Evolutionary conservation across 1,140 invertebrate genomes (phyloP), one percentile per base, ranked within the genome.

Genomic region (Vanessa atalanta): DNA sequence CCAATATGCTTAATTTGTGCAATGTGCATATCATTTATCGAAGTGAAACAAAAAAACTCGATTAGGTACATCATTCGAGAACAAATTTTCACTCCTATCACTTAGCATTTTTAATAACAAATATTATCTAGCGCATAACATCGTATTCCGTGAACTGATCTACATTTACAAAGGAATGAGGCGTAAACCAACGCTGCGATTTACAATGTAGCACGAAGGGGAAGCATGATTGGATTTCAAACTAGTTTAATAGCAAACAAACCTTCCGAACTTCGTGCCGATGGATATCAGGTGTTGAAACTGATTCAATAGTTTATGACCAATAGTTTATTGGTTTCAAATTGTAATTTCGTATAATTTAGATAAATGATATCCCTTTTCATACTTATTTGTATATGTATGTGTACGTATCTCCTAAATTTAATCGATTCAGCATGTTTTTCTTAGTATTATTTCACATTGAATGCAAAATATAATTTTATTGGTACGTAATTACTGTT

Each of bases 171-270:
- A 53, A 53, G 51, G 55, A 51, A 51, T 14, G 48, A 60, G 55
- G 55, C 55, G 55, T 60, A 26, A 60, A 51, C 37, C 55, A 60
- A 60, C 55, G 11, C 3, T 51, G n/a, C 48, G 11, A 51, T 60
- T 60, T 31, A 60, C 55, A 60, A 50, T 37, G 37, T 65, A 65
- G 43, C 15, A 48, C 48, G 48, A 64, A 64, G 43, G 26, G 14
- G 48, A 68, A 55, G 51, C 51, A 53, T 68, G 51, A 43, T 26
- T 60, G 55, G 55, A 60, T 60, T 60, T n/a, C 8, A 26, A 60
- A 26, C 55, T 60, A 26, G 55, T 60, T 60, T 60, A 23, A 23
- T 26, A 60, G 55, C 23, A 26, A 60, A 26, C 23, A 60, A 60
- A 60, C 55, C 20, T 2, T 8, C 16, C 14, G 20, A 60, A 60